Evolutionary conservation across 2,888 invertebrate species (phyloP).

Genomic region (Netelia melanura): DNA sequence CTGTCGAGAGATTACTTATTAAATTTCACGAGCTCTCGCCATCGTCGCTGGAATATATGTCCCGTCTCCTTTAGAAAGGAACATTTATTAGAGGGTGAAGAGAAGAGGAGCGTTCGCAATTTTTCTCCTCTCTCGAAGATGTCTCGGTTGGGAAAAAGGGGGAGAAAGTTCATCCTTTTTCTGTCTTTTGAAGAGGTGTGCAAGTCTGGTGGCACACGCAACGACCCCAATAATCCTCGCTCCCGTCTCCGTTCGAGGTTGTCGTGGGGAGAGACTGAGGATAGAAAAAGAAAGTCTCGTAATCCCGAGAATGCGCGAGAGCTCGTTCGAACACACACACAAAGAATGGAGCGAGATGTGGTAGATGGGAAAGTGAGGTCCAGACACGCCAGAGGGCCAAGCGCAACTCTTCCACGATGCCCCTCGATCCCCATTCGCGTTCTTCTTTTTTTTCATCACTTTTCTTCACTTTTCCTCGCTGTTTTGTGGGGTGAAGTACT

Average conservation of each 20-base stretch:
- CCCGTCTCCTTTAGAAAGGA: constrained; percentile 14
- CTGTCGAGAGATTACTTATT: constrained; percentile 45
- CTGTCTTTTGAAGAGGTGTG: not conserved
- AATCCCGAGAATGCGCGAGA: constrained; percentile 44
- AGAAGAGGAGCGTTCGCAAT: constrained; percentile 17
- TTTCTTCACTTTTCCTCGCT: constrained; percentile 62
- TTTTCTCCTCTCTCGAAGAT: constrained; percentile 31
- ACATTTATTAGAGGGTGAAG: constrained; percentile 21
- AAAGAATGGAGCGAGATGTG: constrained; percentile 15
- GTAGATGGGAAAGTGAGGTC: constrained; percentile 68
- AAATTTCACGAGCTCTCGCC: constrained; percentile 49
- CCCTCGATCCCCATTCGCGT: constrained; percentile 54
- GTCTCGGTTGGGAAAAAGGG: not conserved
- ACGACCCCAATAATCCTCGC: constrained; percentile 39
- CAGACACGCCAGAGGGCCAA: constrained; percentile 74
- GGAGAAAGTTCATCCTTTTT: not conserved
- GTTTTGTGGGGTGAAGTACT: constrained; percentile 51
- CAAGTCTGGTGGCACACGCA: constrained; percentile 47
- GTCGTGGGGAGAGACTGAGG: too few species aligned
- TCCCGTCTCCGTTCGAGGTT: not conserved
- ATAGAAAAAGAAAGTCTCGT: constrained; percentile 29
- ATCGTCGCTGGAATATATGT: constrained; percentile 2
- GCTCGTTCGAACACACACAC: constrained; percentile 11
- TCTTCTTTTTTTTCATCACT: constrained; percentile 66
- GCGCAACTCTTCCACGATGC: constrained; percentile 45